phyloP scores from a whole-genome alignment of 1,140 invertebrate species.

The Batillaria attramentaria region DNA sequence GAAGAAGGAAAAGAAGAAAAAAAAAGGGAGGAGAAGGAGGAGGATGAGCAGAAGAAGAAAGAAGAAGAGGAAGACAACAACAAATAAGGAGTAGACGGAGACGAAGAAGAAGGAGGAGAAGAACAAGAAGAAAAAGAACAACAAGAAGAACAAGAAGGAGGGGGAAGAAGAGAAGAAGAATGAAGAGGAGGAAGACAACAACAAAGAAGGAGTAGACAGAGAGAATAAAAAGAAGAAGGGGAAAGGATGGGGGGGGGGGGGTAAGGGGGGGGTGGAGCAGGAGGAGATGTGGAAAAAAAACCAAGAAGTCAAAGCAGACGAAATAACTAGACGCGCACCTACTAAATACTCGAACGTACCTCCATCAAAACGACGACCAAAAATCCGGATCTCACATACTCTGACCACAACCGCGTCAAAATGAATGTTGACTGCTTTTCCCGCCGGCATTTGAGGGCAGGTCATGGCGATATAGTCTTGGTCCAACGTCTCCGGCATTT shows the following conservation, averaged over 20 bases:
- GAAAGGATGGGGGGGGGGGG: not conserved
- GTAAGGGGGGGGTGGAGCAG: not conserved
- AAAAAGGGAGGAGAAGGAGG: not conserved
- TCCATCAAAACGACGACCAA: too few relatives aligned
- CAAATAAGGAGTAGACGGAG: not conserved
- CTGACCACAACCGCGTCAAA: too few relatives aligned
- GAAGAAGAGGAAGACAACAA: not conserved
- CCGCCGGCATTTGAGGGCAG: too few relatives aligned
- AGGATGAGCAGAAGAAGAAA: not conserved
- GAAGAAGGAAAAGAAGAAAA: not conserved
- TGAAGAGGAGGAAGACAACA: not conserved
- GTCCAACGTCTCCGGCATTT: too few relatives aligned
- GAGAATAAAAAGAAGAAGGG: not conserved
- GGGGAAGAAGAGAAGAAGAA: not conserved
- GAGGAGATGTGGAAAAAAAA: not conserved
- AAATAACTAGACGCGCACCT: not conserved
- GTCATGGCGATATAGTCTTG: too few relatives aligned
- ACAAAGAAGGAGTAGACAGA: not conserved
- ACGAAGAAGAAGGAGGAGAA: not conserved
- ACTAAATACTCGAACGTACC: too few relatives aligned
- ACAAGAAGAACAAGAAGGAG: not conserved
- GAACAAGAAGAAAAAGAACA: not conserved
- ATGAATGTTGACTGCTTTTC: too few relatives aligned
- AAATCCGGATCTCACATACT: too few relatives aligned
- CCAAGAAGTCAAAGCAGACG: not conserved